These are phyloP conservation scores for Orchestia grillus DNA, from an alignment of 1,140 invertebrate genomes.

Conservation along the genomic window DNA sequence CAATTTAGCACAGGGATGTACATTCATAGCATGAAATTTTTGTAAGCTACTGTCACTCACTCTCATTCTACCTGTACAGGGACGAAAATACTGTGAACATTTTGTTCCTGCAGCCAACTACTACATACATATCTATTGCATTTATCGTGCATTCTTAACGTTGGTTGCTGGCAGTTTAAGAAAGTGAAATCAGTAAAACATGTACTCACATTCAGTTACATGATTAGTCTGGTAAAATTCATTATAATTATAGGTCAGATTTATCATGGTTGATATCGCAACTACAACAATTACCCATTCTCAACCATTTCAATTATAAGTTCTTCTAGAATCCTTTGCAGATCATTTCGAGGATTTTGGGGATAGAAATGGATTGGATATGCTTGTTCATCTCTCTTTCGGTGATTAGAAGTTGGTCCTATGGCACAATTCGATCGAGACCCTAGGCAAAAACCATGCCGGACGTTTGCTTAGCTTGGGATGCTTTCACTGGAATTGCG, in stretches of 20 bases:
- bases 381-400: neutral
- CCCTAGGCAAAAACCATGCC: neutral
- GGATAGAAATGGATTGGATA: neutral
- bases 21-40: neutral
- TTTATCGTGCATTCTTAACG: neutral
- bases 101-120: neutral
- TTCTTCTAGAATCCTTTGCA: neutral
- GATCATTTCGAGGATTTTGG: neutral
- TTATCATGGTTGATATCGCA: neutral
- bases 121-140: neutral
- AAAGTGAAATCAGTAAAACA: neutral
- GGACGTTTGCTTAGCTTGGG: neutral
- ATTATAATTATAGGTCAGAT: neutral
- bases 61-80: neutral
- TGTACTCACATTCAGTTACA: neutral
- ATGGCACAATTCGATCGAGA: neutral
- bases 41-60: neutral
- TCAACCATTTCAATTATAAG: neutral
- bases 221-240: neutral
- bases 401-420: neutral
- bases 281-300: neutral
- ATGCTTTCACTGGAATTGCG: constrained; percentile 24
- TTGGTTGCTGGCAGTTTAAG: neutral
- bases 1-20: neutral
- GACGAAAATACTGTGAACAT: neutral